phyloP scores from a whole-genome alignment of 1,140 invertebrate genomes.

The Bombus polaris region DNA sequence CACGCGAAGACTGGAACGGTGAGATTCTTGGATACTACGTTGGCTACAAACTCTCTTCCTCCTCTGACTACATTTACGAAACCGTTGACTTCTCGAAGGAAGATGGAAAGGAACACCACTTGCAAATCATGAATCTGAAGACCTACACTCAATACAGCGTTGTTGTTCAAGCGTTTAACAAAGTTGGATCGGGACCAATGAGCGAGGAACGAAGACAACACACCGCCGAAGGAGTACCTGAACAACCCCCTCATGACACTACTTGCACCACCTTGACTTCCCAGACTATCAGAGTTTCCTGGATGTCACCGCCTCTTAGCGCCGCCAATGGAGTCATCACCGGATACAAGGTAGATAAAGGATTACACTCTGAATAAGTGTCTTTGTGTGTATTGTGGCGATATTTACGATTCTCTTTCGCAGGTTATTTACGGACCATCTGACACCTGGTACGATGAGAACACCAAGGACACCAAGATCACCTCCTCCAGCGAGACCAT shows the following conservation, averaged over 20 bases:
- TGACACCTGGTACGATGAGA: constrained; percentile 96
- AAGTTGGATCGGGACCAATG: constrained; percentile 95
- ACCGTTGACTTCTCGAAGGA: constrained; percentile 96
- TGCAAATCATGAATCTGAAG: constrained; percentile 91
- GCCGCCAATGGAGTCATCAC: constrained; percentile 97
- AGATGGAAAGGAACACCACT: constrained; percentile 94
- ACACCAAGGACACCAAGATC: constrained; percentile 95
- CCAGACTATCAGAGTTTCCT: constrained; percentile 95
- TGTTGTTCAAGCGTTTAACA: constrained; percentile 97
- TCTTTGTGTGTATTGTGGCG: too few species aligned
- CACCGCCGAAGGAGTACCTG: constrained; percentile 96
- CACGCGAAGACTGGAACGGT: constrained; percentile 95
- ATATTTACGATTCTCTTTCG: not conserved
- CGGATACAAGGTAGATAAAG: constrained; percentile 90
- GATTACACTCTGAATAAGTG: not conserved
- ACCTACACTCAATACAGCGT: constrained; percentile 98
- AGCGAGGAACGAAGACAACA: constrained; percentile 95
- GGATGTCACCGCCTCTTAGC: constrained; percentile 94
- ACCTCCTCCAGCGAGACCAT: constrained; percentile 96
- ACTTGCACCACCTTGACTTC: constrained; percentile 95
- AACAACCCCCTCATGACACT: constrained; percentile 95
- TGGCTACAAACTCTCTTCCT: constrained; percentile 93
- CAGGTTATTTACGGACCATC: constrained; percentile 95
- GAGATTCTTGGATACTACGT: constrained; percentile 96
- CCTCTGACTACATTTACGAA: constrained; percentile 92